Percentiles rank a stretch among this genome's conserved stretches.
Evolutionary conservation across 2,888 invertebrate genomes (phyloP).

Genomic region (Acleris cristana): DNA sequence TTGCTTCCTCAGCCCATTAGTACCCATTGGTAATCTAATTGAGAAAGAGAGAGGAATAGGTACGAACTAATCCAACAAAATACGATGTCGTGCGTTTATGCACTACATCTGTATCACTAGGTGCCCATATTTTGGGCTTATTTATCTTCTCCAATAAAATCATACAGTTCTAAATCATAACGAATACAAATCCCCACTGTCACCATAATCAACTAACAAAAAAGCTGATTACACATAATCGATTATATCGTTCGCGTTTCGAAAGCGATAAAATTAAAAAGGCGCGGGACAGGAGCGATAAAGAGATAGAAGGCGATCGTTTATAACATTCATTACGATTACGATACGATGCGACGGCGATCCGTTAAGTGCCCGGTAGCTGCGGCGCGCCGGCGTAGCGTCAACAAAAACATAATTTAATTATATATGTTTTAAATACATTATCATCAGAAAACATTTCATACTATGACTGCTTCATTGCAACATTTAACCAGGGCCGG

Average conservation of each 20-base stretch:
- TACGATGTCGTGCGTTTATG: no score
- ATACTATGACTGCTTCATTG: no score
- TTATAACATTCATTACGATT: constrained; percentile 58
- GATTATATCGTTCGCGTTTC: constrained; percentile 36
- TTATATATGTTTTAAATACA: constrained; percentile 4
- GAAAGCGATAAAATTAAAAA: constrained; percentile 46
- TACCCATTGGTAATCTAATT: no score
- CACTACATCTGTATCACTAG: no score
- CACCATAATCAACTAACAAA: constrained; percentile 6
- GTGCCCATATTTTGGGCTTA: no score
- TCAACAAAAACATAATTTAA: constrained; percentile 34
- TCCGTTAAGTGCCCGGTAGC: constrained; percentile 58
- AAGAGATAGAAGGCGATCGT: constrained; percentile 49
- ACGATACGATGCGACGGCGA: constrained; percentile 45
- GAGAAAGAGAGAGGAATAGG: no score
- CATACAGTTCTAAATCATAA: no score
- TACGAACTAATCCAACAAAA: no score
- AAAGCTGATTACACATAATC: constrained; percentile 23
- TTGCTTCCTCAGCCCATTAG: no score
- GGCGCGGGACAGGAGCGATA: constrained; percentile 41
- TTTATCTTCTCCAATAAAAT: no score
- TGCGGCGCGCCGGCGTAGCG: constrained; percentile 43
- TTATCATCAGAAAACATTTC: not conserved
- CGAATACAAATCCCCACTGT: not conserved
- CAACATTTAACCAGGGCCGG: no score